Conservation (phyloP, 1,140 invertebrate genomes). For the Cecropterus lyciades region DNA sequence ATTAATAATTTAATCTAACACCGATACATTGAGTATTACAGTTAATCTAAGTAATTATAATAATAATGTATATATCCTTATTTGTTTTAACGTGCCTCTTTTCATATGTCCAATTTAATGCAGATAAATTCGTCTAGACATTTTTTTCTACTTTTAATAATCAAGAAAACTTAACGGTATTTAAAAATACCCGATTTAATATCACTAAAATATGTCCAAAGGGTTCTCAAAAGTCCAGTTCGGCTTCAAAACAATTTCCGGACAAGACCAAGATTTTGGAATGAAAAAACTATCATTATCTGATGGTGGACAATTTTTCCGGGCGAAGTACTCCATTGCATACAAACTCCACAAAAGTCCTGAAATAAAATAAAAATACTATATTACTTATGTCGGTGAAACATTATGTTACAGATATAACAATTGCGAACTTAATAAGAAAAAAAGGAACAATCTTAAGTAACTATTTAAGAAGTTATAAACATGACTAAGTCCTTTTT, state of each 20-base stretch:
- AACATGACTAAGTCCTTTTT: too few relatives aligned
- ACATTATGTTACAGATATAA: too few relatives aligned
- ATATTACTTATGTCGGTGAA: too few relatives aligned
- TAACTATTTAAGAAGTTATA: too few relatives aligned
- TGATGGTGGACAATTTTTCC: slow-evolving; percentile 89
- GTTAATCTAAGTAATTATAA: too few relatives aligned
- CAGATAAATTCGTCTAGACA: too few relatives aligned
- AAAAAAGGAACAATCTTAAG: too few relatives aligned
- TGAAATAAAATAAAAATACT: slow-evolving; percentile 43
- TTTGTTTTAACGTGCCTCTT: too few relatives aligned
- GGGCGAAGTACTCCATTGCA: slow-evolving; percentile 93
- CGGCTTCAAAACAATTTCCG: slow-evolving; percentile 72
- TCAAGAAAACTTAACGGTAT: not conserved
- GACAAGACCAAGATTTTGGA: slow-evolving; percentile 87
- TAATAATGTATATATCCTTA: too few relatives aligned
- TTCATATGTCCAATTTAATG: too few relatives aligned
- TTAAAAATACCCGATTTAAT: not conserved
- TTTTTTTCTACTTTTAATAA: not conserved
- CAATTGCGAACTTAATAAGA: too few relatives aligned
- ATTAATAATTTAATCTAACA: not conserved
- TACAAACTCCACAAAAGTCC: slow-evolving; percentile 90
- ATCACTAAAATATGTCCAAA: slow-evolving; percentile 49
- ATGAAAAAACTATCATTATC: slow-evolving; percentile 73
- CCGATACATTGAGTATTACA: too few relatives aligned
- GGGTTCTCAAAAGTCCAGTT: slow-evolving; percentile 82